These are phyloP conservation scores for Zosterops pallidus DNA, from an alignment of 2,113 vertebrate species.

Conservation along the genomic window DNA sequence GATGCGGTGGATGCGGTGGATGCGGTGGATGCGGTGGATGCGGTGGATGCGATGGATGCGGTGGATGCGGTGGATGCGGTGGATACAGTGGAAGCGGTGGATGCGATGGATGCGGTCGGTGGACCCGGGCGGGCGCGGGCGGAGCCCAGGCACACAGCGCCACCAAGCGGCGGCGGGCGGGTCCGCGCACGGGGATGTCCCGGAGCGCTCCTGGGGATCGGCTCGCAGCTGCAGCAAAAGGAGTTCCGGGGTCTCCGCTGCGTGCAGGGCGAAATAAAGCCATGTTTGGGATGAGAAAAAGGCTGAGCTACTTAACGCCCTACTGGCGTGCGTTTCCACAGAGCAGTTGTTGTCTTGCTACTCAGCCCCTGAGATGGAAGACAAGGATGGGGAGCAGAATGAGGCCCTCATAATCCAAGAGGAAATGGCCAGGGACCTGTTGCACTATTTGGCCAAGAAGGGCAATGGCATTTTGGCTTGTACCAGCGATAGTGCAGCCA, in stretches of 20 bases:
- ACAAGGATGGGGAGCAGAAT: background rate
- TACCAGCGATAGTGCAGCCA: background rate
- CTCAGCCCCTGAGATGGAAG: background rate
- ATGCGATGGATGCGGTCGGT: accelerated
- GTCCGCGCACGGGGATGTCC: no score
- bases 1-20: accelerated
- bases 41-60: accelerated
- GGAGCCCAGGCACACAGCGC: background rate
- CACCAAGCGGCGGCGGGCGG: background rate
- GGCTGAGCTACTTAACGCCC: no score
- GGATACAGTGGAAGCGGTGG: background rate
- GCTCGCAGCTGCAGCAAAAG: accelerated
- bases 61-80: accelerated
- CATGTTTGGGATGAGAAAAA: background rate
- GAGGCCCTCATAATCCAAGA: background rate
- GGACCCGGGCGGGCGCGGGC: no score
- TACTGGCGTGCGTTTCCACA: background rate
- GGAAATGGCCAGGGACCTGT: background rate
- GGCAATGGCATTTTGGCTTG: background rate
- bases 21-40: background rate
- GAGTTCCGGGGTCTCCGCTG: background rate
- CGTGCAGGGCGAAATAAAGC: background rate
- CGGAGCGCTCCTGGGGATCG: background rate
- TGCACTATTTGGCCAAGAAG: background rate
- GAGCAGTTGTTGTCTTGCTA: background rate